phyloP scores from a whole-genome alignment of 2,888 invertebrate genomes.

The Noctua fimbriata region DNA sequence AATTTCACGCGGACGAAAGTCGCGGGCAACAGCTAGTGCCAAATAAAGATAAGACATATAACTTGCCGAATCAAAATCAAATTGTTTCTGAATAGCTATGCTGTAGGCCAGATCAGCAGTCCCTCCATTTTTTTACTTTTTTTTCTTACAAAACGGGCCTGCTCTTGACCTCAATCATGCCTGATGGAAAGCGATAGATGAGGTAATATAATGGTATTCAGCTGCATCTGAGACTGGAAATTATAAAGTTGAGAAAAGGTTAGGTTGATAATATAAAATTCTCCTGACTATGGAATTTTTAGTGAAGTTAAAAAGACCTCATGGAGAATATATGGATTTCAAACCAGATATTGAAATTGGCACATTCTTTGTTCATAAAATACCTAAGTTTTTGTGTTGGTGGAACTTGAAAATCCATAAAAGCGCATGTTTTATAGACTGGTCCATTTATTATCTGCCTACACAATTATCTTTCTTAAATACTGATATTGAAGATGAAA shows the following conservation, averaged over 20 bases:
- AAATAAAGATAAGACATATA: too few species aligned
- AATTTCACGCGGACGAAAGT: too few species aligned
- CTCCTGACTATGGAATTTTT: background rate
- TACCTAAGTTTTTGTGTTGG: conserved; percentile 19
- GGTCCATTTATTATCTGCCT: conserved; percentile 22
- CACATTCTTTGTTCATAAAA: conserved; percentile 14
- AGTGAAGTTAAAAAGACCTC: background rate
- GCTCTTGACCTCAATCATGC: too few species aligned
- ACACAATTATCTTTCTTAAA: conserved; percentile 2
- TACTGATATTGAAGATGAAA: background rate
- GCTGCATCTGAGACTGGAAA: background rate
- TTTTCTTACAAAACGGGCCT: too few species aligned
- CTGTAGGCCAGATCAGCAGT: background rate
- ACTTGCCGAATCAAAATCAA: too few species aligned
- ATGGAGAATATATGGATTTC: background rate
- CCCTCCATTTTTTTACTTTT: too few species aligned
- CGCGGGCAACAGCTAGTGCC: too few species aligned
- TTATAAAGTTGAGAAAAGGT: background rate
- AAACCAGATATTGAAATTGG: conserved; percentile 34
- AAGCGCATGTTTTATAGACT: conserved; percentile 7
- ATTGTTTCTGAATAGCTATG: too few species aligned
- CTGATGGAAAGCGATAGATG: too few species aligned
- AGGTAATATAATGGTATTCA: background rate
- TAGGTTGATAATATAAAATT: background rate
- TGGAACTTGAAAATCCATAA: conserved; percentile 28